Conservation (phyloP, 1,140 invertebrate genomes). For the Formica exsecta region DNA sequence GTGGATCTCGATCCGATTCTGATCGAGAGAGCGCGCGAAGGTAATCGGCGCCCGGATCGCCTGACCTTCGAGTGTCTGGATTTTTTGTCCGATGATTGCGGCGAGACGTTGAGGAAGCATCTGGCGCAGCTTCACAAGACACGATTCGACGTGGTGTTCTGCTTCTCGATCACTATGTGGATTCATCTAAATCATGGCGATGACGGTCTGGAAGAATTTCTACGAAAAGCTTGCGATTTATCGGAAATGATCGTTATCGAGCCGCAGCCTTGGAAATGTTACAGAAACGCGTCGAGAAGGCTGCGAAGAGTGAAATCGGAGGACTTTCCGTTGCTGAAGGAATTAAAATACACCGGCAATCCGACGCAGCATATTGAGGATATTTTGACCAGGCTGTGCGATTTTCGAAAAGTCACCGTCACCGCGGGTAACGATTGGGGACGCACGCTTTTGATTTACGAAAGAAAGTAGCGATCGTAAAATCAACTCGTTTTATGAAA, state of each 20-base stretch:
- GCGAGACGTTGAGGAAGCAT: slow-evolving; percentile 84
- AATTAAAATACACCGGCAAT: slow-evolving; percentile 88
- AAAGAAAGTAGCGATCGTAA: slow-evolving; percentile 53
- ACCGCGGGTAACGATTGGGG: slow-evolving; percentile 89
- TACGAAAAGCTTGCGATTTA: slow-evolving; percentile 87
- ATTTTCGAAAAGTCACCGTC: slow-evolving; percentile 87
- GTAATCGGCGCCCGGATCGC: slow-evolving; percentile 80
- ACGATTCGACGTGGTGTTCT: slow-evolving; percentile 91
- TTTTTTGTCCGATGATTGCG: slow-evolving; percentile 87
- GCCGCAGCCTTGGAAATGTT: slow-evolving; percentile 94
- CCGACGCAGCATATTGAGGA: slow-evolving; percentile 88
- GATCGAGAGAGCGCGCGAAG: slow-evolving; percentile 89
- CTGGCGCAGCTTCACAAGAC: slow-evolving; percentile 82
- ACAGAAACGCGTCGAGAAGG: slow-evolving; percentile 90
- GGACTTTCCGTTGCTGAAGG: slow-evolving; percentile 88
- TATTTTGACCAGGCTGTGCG: slow-evolving; percentile 86
- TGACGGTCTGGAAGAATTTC: slow-evolving; percentile 88
- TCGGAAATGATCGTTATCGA: slow-evolving; percentile 90
- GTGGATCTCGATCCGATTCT: slow-evolving; percentile 92
- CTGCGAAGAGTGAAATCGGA: slow-evolving; percentile 88
- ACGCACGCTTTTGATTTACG: slow-evolving; percentile 89
- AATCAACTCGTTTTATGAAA: neutral
- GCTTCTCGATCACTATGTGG: slow-evolving; percentile 95
- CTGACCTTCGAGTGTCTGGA: slow-evolving; percentile 89
- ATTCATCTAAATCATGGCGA: slow-evolving; percentile 94